A percentile compares a stretch with the other conserved stretches of the same genome.
phyloP scores from a whole-genome alignment of 1,140 invertebrate genomes.

The Heliothis subflexa region DNA sequence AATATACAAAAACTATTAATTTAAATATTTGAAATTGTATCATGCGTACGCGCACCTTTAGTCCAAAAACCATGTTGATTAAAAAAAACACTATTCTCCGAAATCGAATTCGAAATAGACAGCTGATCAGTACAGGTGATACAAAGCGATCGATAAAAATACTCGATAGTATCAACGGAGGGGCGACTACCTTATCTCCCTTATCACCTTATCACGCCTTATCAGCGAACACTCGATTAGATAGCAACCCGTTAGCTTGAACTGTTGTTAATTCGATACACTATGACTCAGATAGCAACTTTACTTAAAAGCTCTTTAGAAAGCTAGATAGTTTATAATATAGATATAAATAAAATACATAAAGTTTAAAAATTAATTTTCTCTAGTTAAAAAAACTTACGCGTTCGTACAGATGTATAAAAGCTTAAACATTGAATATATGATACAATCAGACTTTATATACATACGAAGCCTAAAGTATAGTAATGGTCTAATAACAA shows the following conservation, averaged over 20 bases:
- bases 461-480: no score
- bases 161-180: not conserved
- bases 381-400: no score
- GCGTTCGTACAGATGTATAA: no score
- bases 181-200: constrained; percentile 4
- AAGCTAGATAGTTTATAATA: not conserved
- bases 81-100: not conserved
- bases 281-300: constrained; percentile 10
- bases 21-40: not conserved
- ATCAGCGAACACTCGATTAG: constrained; percentile 17
- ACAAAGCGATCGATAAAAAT: constrained; percentile 3
- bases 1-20: not conserved
- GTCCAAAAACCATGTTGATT: not conserved
- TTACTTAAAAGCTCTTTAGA: not conserved
- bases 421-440: no score
- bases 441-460: no score
- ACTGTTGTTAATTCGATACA: constrained; percentile 19
- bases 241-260: constrained; percentile 18
- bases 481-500: no score
- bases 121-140: constrained; percentile 10
- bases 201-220: constrained; percentile 4
- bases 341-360: no score
- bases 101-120: not conserved
- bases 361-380: no score
- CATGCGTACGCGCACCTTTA: not conserved